Evolutionary conservation across 2,888 invertebrate genomes (phyloP), one percentile per base, ranked within the genome.

Genomic region (Eumerus sabulonum): DNA sequence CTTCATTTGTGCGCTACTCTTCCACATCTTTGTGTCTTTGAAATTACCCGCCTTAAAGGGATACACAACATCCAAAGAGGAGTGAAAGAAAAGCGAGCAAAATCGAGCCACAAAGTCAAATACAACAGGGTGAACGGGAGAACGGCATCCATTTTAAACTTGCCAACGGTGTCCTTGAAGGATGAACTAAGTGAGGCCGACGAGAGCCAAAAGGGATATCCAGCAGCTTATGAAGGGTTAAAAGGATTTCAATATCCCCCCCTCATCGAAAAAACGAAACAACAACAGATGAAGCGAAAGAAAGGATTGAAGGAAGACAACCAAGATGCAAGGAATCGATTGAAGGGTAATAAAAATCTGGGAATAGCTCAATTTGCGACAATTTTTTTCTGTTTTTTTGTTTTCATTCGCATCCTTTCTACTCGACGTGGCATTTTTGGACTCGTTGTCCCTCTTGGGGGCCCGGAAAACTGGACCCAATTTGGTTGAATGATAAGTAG

Each of bases 1-100:
- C 86, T 86, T 86, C 86, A 86, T 86, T 86, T 85, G 83, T 82
- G 82, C 83, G 83, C 68, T 82, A 82, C 68, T 79, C 74, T 79
- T 79, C 79, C 79, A 79, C 74, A 67, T 50, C 63, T 42, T 50
- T 71, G 54, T 63, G n/a, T n/a, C n/a, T 62, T 35, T 40, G 45
- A 56, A 74, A 79, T 79, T 73, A 72, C 77, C 77, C 77, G 50
- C 42, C 54, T 56, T 35, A 54, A n/a, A 42, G 27, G 13, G 50
- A 11, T 16, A 13, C 2, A n/a, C 40, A 11, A n/a, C 40, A n/a
- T 11, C 40, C 66, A 27, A 1, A 17, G 59, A 67, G 72, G 67
- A 59, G 56, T 56, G 74, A 60, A 79, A 74, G 73, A 64, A 45
- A 38, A 53, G 68, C 59, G 66, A 72, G 62, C 60, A 67, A 67